Percentiles rank a stretch among this genome's conserved stretches.
These are phyloP conservation scores for Epizoanthus stellaris DNA, from an alignment of 92 coral and sea anemone genomes.

Conservation along the genomic window DNA sequence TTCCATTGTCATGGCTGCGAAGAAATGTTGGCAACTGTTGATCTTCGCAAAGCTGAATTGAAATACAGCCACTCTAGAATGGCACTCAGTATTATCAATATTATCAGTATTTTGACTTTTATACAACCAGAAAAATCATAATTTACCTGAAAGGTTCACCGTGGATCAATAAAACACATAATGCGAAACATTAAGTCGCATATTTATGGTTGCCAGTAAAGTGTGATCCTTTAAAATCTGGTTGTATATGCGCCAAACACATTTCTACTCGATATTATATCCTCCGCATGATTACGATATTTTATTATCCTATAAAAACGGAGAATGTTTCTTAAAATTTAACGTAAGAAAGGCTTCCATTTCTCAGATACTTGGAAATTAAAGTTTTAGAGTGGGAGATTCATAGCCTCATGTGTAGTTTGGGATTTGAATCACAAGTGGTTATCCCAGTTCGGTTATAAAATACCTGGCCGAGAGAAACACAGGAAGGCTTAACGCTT, in stretches of 20 bases:
- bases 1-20: conserved; percentile 9
- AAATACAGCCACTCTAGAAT: neutral
- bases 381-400: neutral
- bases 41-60: neutral
- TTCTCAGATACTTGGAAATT: neutral
- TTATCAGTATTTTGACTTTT: neutral
- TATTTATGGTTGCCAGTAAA: neutral
- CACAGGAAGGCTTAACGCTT: neutral
- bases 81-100: neutral
- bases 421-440: neutral
- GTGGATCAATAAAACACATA: neutral
- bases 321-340: neutral
- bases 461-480: neutral
- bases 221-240: too few species aligned
- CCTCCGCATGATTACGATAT: neutral
- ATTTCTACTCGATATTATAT: too few species aligned
- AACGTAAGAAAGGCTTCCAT: neutral
- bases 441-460: neutral
- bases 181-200: neutral
- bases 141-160: neutral
- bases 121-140: neutral
- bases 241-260: too few species aligned
- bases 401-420: neutral
- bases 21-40: neutral
- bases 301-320: neutral